phyloP scores from a whole-genome alignment of 1,140 invertebrate genomes.

The Aphis gossypii region DNA sequence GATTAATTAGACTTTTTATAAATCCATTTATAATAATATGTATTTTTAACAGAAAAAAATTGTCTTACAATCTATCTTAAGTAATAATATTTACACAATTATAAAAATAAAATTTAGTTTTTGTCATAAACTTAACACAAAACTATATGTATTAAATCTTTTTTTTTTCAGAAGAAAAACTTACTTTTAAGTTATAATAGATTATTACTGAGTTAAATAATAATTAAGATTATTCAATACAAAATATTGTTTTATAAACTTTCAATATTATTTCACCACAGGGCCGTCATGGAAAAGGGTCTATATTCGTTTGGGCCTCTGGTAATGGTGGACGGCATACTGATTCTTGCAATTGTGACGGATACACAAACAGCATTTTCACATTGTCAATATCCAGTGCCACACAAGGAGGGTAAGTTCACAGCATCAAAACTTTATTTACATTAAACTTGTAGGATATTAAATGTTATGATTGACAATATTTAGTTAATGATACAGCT shows the following conservation, averaged over 20 bases:
- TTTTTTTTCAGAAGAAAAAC: neutral
- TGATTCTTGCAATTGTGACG: conserved; percentile 98
- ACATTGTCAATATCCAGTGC: conserved; percentile 96
- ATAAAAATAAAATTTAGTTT: neutral
- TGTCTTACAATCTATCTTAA: neutral
- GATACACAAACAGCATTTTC: conserved; percentile 99
- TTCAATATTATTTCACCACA: neutral
- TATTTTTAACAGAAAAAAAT: neutral
- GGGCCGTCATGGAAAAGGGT: conserved; percentile 91
- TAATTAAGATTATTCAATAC: neutral
- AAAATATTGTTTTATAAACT: neutral
- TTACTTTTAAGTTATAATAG: neutral
- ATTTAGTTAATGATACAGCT: neutral
- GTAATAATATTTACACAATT: neutral
- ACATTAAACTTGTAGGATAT: neutral
- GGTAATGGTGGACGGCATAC: conserved; percentile 95
- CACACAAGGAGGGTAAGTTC: conserved; percentile 86
- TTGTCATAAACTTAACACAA: neutral
- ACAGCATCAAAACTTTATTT: neutral
- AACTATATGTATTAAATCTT: neutral
- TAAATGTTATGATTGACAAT: neutral
- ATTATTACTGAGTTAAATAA: neutral
- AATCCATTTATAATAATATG: neutral
- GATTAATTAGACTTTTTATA: neutral
- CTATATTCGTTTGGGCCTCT: conserved; percentile 98